Conservation (phyloP, 2,888 invertebrate genomes). For the Oegoconia quadripuncta region DNA sequence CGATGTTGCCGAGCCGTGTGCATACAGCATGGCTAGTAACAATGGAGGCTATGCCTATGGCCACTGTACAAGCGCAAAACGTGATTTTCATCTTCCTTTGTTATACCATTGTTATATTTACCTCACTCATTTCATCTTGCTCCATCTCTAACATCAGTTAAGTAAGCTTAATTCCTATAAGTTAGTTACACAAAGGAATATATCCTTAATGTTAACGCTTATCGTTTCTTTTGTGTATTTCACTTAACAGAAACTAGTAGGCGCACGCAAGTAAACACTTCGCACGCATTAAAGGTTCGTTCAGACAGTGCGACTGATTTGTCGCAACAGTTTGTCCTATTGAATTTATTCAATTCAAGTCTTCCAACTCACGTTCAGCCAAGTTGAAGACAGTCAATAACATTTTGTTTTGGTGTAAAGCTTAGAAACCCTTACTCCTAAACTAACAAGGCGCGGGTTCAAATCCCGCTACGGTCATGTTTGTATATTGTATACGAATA, state of each 20-base stretch:
- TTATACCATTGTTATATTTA: too few species aligned
- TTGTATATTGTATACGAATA: too few species aligned
- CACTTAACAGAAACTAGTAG: constrained; percentile 40
- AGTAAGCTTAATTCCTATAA: constrained; percentile 47
- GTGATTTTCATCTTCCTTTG: too few species aligned
- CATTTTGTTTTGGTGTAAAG: too few species aligned
- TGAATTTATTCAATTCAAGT: neutral
- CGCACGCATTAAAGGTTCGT: constrained; percentile 20
- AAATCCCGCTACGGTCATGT: too few species aligned
- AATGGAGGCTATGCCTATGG: too few species aligned
- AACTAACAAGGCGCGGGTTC: too few species aligned
- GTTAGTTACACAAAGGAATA: constrained; percentile 35
- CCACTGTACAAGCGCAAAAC: too few species aligned
- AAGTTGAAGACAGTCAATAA: too few species aligned
- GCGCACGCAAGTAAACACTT: constrained; percentile 39
- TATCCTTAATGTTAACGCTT: constrained; percentile 42
- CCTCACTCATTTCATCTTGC: neutral
- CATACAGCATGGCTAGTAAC: too few species aligned
- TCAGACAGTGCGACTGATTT: neutral
- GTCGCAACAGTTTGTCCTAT: neutral
- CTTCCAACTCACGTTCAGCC: neutral
- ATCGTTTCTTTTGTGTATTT: constrained; percentile 54
- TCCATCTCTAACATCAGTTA: constrained; percentile 1
- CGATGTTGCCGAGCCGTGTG: too few species aligned
- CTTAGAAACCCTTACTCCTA: too few species aligned